Base-by-base conservation (phyloP, 2,797 vertebrate species). In the Hoplostethus atlanticus region DNA sequence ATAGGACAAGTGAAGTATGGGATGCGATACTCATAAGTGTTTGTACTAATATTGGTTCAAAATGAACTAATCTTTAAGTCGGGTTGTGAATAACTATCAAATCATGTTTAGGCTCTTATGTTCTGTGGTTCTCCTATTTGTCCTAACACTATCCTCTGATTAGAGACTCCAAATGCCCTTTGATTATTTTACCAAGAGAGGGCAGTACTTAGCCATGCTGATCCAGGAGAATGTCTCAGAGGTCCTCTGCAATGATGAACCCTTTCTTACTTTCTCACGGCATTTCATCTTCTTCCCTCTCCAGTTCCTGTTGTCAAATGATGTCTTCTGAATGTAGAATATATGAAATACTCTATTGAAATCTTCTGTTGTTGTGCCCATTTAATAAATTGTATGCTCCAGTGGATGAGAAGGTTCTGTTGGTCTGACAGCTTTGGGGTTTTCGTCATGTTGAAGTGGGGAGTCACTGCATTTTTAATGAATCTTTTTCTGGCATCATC, bases 381-480 rank as follows among this genome's bases (percentile, higher is more conserved):
- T 61, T 71, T 77, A 50, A 81, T 55, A 25, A 71, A 64, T 51
- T 30, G 8, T 66, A 42, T 77, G 59, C 74, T 71, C 64, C 60
- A 46, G 38, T 67, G 80, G 70, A 74, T 77, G 78, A 77, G 68
- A 81, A 66, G 52, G 67, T 48, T 80, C 68, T 67, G 57, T 83
- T 68, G 64, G 54, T 80, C 58, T 58, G 79, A 86, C 83, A 85
- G 76, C 72, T 73, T 48, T 56, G 36, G 62, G 61, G 25, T 59
- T 86, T 84, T 79, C 77, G 28, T 78, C 83, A 85, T 58, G 72
- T 83, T 88, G 80, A 90, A 93, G 91, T 87, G 80, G 76, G 87
- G 84, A 89, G 83, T 88, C 86, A 6, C 85, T 93, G 90, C 90
- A 94, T 94, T 93, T 94, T 95, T 94, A 90, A 94, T 93, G 81